phyloP scores from a whole-genome alignment of 2,113 vertebrate species.

The Phylloscopus trochilus region DNA sequence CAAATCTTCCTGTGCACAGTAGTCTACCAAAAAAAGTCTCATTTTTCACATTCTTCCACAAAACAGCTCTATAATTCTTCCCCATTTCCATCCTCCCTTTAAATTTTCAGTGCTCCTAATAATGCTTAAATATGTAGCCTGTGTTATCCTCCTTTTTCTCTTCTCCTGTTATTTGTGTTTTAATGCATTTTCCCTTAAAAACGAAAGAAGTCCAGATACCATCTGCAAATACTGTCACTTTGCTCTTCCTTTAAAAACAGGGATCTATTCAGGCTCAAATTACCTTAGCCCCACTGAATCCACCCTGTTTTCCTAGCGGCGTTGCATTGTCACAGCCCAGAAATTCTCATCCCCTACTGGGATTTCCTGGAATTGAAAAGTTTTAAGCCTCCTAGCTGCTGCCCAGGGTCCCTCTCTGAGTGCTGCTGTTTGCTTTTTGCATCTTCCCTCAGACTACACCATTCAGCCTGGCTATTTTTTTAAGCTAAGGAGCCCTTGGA shows the following conservation, averaged over 20 bases:
- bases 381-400: background rate
- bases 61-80: background rate
- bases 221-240: background rate
- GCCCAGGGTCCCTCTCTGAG: background rate
- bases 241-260: background rate
- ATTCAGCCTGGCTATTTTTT: background rate
- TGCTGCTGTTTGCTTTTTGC: background rate
- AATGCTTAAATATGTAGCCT: background rate
- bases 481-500: background rate
- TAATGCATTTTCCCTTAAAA: background rate
- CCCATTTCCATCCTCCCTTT: background rate
- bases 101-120: background rate
- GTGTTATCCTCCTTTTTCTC: background rate
- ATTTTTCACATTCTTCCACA: background rate
- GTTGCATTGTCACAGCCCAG: background rate
- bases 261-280: background rate
- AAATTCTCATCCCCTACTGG: background rate
- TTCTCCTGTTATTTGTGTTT: background rate
- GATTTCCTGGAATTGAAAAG: slow-evolving; percentile 26
- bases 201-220: background rate
- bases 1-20: background rate
- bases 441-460: background rate
- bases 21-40: background rate
- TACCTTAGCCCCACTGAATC: background rate
- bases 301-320: background rate